A percentile compares a stretch with the other conserved stretches of the same genome.
Evolutionary conservation across 2,113 vertebrate species (phyloP).

Genomic region (Tachysurus fulvidraco): DNA sequence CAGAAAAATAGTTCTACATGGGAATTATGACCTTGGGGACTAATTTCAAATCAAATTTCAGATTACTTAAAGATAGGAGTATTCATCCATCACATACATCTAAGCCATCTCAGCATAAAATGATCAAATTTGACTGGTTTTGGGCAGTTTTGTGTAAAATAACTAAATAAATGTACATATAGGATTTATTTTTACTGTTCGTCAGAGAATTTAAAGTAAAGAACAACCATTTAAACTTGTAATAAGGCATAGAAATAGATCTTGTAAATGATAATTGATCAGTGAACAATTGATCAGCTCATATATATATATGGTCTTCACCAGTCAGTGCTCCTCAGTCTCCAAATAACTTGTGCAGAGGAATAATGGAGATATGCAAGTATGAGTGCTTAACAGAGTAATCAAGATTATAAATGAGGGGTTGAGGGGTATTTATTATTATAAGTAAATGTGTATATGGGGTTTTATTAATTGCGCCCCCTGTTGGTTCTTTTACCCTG

Average conservation of each 20-base stretch:
- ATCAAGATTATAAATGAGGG: conserved; percentile 44
- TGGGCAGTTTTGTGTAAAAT: not conserved
- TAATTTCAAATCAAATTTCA: conserved; percentile 34
- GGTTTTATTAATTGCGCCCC: conserved; percentile 34
- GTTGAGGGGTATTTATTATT: conserved; percentile 43
- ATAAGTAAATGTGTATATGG: conserved; percentile 41
- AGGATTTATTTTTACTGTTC: not conserved
- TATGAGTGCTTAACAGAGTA: conserved; percentile 25
- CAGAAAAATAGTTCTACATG: conserved; percentile 19
- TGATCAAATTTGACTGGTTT: not conserved
- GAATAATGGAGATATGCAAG: conserved; percentile 22
- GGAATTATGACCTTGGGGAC: conserved; percentile 30
- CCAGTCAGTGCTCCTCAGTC: conserved; percentile 8
- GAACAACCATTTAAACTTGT: not conserved
- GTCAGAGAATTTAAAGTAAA: not conserved
- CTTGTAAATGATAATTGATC: not conserved
- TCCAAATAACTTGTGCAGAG: not conserved
- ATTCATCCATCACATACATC: conserved; percentile 6
- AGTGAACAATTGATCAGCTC: not conserved
- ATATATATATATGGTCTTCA: not conserved
- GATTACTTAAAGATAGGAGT: not conserved
- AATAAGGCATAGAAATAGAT: not conserved
- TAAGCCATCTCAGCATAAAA: not conserved
- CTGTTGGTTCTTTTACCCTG: conserved; percentile 26
- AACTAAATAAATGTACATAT: not conserved